A percentile compares a stretch with the other conserved stretches of the same genome.
phyloP scores from a whole-genome alignment of 92 coral and sea anemone species.

The Paragorgia papillata region DNA sequence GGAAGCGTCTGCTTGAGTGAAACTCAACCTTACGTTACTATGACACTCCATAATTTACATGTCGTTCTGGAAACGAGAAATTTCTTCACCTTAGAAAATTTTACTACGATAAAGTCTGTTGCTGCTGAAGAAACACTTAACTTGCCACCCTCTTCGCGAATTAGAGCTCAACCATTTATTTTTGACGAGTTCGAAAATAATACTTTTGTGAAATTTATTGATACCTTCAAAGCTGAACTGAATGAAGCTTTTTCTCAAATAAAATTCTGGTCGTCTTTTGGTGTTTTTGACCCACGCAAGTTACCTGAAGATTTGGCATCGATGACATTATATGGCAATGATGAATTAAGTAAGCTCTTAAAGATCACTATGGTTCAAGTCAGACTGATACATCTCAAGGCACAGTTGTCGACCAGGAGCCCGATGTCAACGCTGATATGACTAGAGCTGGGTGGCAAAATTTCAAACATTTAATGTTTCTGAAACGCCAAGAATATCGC shows the following conservation, averaged over 20 bases:
- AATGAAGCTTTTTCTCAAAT: too few species aligned
- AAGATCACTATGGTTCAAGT: conserved; percentile 14
- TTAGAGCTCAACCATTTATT: not conserved
- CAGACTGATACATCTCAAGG: conserved; percentile 15
- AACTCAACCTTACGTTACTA: too few species aligned
- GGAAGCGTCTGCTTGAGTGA: too few species aligned
- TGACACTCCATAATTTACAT: too few species aligned
- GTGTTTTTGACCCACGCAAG: not conserved
- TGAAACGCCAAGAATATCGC: conserved; percentile 2
- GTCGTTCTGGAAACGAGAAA: too few species aligned
- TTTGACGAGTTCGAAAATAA: not conserved
- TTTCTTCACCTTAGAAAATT: not conserved
- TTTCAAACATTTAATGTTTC: conserved; percentile 4
- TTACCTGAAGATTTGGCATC: not conserved
- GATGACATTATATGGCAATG: too few species aligned
- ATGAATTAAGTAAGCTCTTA: conserved; percentile 8
- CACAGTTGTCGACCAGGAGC: not conserved
- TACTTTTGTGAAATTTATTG: not conserved
- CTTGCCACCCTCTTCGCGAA: not conserved
- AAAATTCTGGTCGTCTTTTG: not conserved
- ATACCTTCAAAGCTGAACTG: not conserved
- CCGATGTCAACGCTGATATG: not conserved
- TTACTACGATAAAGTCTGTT: not conserved
- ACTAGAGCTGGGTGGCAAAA: not conserved
- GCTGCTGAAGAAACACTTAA: not conserved